Base-by-base conservation (phyloP, 1,140 invertebrate species). In the Mactra quadrangularis region DNA sequence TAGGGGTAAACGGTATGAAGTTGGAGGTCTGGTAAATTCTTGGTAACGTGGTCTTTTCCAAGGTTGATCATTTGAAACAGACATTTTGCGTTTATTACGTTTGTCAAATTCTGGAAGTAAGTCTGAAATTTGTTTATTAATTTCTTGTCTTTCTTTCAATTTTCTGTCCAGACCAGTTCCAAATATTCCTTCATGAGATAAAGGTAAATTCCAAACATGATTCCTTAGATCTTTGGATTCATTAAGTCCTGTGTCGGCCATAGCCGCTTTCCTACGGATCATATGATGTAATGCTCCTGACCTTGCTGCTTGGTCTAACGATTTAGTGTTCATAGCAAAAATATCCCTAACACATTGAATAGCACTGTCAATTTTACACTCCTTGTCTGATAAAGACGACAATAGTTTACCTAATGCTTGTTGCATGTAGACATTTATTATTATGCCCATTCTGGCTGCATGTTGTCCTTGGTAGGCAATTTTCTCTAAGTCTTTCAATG, bases 361-460 rank as follows among this genome's bases (percentile, higher is more conserved):
- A 29, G 60, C 60, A 31, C 25, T 35, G 33, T 64, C 60, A 64
- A 64, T 35, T 9, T 64, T 64, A 9, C 7, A 35, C 22, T 64
- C 7, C 27, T 71, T 53, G 6, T 60, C 38, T 33, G 19, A 25
- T 11, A 57, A 11, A n/a, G n/a, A n/a, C n/a, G n/a, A n/a, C 27
- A 76, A 60, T 9, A 76, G 27, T 25, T 76, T 60, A 25, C 72
- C 22, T 2, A 76, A 27, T 38, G 72, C 52, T 47, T 76, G 53
- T 60, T 76, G 53, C 22, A 60, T 41, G 31, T 76, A 76, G 9
- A 29, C 33, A 45, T 76, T 76, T 1, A 76, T 60, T n/a, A 76
- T 45, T 6, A 76, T 15, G n/a, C 72, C 72, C 72, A 76, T 76
- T 19, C 57, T 3, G 29, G 55, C 53, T 76, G 72, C 72, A 60